Base-by-base conservation (phyloP, 2,113 vertebrate genomes). In the Leptodactylus fuscus region DNA sequence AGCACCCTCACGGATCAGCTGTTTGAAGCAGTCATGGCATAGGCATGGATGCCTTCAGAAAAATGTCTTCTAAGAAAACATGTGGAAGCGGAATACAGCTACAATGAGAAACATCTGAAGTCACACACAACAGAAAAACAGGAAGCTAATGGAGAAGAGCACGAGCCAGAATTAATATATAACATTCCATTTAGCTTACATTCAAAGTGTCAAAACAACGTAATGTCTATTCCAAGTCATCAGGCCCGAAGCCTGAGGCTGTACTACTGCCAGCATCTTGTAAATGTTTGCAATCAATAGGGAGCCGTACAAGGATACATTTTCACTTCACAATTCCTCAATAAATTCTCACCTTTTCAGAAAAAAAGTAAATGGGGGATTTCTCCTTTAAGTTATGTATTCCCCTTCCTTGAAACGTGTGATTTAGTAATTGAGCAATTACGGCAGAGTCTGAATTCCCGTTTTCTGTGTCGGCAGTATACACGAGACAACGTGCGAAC, bases 351-450 rank as follows among this genome's bases (percentile, higher is more conserved):
- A 80, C 51, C 76, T 38, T 79, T 24, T 38, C 34, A n/a, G 49
- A 18, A 79, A 55, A 48, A n/a, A 53, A 53, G 76, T 60, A 58
- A 79, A 60, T 24, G 18, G 76, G 53, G 51, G 60, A 79, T 79
- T 79, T 79, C 76, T 60, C 53, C 24, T 79, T 79, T 55, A 34
- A 13, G 5, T 58, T 55, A 4, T 60, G 53, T 60, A 41, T 79
- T 79, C 49, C 51, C 75, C 6, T 51, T 36, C 9, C 76, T 49
- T 22, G 51, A 36, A 58, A 60, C 15, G 51, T 79, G 76, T 60
- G 76, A 79, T 79, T 79, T 60, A 55, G 76, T 58, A 80, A 80
- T 80, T 80, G 53, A 62, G 53, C 55, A 62, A 80, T 62, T 62
- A 80, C 38, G 27, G 53, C 53, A 18, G 8, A 41, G 22, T 62